phyloP scores from a whole-genome alignment of 2,797 vertebrate species.

The Hippocampus kuda region DNA sequence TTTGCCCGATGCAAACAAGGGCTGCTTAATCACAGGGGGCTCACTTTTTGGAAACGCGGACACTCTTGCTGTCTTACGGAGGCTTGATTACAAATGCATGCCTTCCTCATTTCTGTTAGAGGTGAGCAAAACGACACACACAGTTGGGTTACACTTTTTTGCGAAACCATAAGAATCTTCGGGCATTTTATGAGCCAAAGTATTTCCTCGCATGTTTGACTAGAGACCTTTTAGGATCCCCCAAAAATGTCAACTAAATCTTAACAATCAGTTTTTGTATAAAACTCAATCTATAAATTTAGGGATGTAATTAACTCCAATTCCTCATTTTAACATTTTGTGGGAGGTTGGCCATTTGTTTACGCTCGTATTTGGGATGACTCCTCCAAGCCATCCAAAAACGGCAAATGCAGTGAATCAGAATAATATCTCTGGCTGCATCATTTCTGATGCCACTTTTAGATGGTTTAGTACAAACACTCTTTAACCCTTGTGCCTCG shows the following conservation, averaged over 20 bases:
- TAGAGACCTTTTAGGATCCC: slow-evolving; percentile 55
- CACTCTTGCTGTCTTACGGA: background rate
- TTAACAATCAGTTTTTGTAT: slow-evolving; percentile 47
- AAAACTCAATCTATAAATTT: slow-evolving; percentile 47
- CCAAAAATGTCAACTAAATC: slow-evolving; percentile 36
- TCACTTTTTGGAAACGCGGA: background rate
- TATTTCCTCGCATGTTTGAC: slow-evolving; percentile 57
- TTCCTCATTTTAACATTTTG: slow-evolving; percentile 50
- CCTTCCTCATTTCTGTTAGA: background rate
- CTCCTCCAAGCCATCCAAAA: slow-evolving; percentile 26
- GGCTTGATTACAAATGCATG: background rate
- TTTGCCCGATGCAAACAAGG: background rate
- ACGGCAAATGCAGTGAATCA: slow-evolving; percentile 41
- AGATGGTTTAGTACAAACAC: slow-evolving; percentile 34
- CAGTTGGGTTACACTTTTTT: background rate
- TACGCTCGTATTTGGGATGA: slow-evolving; percentile 37
- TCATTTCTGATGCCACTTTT: slow-evolving; percentile 27
- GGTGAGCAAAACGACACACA: background rate
- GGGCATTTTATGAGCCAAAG: slow-evolving; percentile 25
- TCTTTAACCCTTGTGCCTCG: slow-evolving; percentile 38
- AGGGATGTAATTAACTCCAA: slow-evolving; percentile 43
- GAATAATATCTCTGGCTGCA: slow-evolving; percentile 31
- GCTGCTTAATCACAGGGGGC: background rate
- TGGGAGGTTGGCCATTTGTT: slow-evolving; percentile 44
- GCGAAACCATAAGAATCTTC: background rate